Percentiles rank a stretch among this genome's conserved stretches.
Conservation (phyloP, 2,113 vertebrate species). For the Centropus bengalensis region DNA sequence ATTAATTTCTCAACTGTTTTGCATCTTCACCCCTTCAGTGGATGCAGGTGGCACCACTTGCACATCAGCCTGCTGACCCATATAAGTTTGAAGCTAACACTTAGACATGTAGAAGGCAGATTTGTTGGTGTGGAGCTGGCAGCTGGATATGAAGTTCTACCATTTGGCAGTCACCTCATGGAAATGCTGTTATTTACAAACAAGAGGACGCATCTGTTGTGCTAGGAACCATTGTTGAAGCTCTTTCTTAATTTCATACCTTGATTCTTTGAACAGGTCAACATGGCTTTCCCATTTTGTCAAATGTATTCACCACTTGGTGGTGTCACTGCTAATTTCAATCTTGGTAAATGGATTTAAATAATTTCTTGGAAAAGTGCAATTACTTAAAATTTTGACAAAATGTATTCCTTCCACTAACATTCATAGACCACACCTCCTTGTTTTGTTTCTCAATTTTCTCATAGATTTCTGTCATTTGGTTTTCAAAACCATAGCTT, state of each 20-base stretch:
- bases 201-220: not conserved
- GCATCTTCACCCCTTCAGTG: not conserved
- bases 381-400: not conserved
- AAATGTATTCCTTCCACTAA: not conserved
- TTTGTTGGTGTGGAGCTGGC: not conserved
- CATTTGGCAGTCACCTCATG: slow-evolving; percentile 1
- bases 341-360: not conserved
- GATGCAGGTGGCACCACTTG: not conserved
- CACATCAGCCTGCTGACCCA: not conserved
- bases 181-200: not conserved
- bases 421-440: not conserved
- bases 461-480: not conserved
- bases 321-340: not conserved
- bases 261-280: not conserved
- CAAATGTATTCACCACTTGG: not conserved
- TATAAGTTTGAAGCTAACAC: not conserved
- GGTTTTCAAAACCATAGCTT: not conserved
- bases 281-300: not conserved
- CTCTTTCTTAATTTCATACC: slow-evolving; percentile 19
- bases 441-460: not conserved
- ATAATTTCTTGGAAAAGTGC: not conserved
- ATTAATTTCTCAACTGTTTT: not conserved
- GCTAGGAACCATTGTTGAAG: not conserved
- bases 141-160: slow-evolving; percentile 26
- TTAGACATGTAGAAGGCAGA: not conserved